phyloP scores from a whole-genome alignment of 2,888 invertebrate genomes.

The Eupeodes latifasciatus region DNA sequence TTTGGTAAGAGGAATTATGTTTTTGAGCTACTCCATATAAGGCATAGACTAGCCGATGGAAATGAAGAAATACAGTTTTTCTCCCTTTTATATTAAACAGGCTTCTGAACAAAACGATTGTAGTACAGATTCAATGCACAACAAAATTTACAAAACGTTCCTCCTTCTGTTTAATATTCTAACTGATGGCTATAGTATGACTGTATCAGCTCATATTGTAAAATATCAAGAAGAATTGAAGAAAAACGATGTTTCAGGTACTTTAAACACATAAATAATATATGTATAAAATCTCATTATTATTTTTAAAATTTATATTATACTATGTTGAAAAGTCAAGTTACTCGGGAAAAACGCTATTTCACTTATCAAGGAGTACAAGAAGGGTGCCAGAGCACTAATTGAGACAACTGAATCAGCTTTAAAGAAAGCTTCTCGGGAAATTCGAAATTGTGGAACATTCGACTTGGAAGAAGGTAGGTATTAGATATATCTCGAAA shows the following conservation, averaged over 20 bases:
- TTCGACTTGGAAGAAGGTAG: constrained; percentile 1
- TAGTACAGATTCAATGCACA: background rate
- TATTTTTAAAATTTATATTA: too few species aligned
- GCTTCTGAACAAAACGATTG: background rate
- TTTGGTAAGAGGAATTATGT: background rate
- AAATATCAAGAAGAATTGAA: background rate
- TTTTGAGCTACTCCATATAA: background rate
- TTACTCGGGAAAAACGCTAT: background rate
- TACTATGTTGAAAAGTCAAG: background rate
- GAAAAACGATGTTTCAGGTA: background rate
- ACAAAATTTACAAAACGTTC: background rate
- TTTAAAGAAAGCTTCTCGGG: background rate
- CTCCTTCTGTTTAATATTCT: background rate
- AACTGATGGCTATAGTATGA: background rate
- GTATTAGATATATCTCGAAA: background rate
- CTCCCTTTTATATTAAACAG: background rate
- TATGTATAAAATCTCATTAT: too few species aligned
- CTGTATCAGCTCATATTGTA: background rate
- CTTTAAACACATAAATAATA: too few species aligned
- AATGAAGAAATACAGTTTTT: too few species aligned
- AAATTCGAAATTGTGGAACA: constrained; percentile 4
- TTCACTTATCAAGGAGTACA: background rate
- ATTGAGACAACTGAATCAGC: background rate
- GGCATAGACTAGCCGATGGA: too few species aligned
- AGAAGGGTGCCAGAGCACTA: background rate